phyloP scores from a whole-genome alignment of 2,888 invertebrate genomes.

The Diploptera punctata region DNA sequence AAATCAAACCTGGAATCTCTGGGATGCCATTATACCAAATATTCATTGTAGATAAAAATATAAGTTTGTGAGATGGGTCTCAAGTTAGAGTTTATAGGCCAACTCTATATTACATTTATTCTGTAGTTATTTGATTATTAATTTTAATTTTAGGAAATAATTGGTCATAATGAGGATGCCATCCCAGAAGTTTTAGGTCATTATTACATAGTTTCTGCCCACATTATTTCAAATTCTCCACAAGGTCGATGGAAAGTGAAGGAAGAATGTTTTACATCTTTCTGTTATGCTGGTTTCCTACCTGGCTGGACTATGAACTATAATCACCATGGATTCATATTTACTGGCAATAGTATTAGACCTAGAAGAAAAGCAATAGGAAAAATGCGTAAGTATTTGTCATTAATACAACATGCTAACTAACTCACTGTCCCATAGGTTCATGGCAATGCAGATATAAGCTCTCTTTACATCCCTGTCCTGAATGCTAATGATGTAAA shows the following conservation, averaged over 20 bases:
- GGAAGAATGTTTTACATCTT: conserved; percentile 81
- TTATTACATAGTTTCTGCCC: conserved; percentile 82
- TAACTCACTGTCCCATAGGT: too few relatives aligned
- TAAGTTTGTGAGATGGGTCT: too few relatives aligned
- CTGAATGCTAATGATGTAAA: too few relatives aligned
- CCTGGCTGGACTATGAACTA: conserved; percentile 91
- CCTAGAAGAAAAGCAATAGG: conserved; percentile 72
- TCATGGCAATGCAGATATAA: too few relatives aligned
- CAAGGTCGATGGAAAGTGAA: conserved; percentile 69
- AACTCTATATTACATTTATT: too few relatives aligned
- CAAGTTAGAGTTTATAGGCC: too few relatives aligned
- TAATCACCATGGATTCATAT: conserved; percentile 83
- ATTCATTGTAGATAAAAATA: too few relatives aligned
- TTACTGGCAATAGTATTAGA: conserved; percentile 82
- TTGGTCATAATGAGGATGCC: conserved; percentile 90
- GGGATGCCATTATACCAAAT: too few relatives aligned
- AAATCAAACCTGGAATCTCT: too few relatives aligned
- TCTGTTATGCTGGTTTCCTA: conserved; percentile 87
- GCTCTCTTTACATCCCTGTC: too few relatives aligned
- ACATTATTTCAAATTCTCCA: conserved; percentile 72
- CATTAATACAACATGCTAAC: too few relatives aligned
- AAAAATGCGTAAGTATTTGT: conserved; percentile 73
- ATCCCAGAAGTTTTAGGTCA: conserved; percentile 77
- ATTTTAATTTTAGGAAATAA: conserved; percentile 65
- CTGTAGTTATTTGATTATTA: background rate